Evolutionary conservation across 2,888 invertebrate genomes (phyloP).

Genomic region (Eueremaeus valkanovi): DNA sequence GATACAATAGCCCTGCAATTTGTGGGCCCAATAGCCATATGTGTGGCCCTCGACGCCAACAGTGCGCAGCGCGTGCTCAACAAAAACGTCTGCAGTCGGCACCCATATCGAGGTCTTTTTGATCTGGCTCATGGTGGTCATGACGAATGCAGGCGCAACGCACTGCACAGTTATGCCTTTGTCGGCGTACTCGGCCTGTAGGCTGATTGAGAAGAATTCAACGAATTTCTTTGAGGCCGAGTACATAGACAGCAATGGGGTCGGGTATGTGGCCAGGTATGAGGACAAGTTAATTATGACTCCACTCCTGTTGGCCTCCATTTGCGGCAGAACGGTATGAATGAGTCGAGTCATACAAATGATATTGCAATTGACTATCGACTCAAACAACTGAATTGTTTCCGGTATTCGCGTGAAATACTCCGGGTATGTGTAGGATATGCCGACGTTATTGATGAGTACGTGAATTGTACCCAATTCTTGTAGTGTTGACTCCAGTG

Average conservation of each 20-base stretch:
- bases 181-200: neutral
- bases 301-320: slow-evolving; percentile 9
- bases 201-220: too few relatives aligned
- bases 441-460: slow-evolving; percentile 12
- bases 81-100: too few relatives aligned
- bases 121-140: too few relatives aligned
- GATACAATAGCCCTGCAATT: too few relatives aligned
- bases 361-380: neutral
- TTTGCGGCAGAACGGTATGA: slow-evolving; percentile 30
- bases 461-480: neutral
- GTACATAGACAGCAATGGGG: slow-evolving; percentile 32
- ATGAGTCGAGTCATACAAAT: slow-evolving; percentile 6
- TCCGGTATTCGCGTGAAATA: neutral
- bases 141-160: too few relatives aligned
- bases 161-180: slow-evolving; percentile 18
- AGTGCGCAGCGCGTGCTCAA: too few relatives aligned
- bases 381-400: too few relatives aligned
- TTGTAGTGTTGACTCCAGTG: neutral
- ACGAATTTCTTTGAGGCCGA: neutral
- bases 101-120: too few relatives aligned
- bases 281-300: slow-evolving; percentile 31
- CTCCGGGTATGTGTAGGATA: neutral
- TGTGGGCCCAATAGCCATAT: too few relatives aligned
- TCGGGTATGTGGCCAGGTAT: neutral
- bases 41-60: too few relatives aligned